Evolutionary conservation across 2,797 vertebrate genomes (phyloP).

Genomic region (Tenualosa thibaudeaui): DNA sequence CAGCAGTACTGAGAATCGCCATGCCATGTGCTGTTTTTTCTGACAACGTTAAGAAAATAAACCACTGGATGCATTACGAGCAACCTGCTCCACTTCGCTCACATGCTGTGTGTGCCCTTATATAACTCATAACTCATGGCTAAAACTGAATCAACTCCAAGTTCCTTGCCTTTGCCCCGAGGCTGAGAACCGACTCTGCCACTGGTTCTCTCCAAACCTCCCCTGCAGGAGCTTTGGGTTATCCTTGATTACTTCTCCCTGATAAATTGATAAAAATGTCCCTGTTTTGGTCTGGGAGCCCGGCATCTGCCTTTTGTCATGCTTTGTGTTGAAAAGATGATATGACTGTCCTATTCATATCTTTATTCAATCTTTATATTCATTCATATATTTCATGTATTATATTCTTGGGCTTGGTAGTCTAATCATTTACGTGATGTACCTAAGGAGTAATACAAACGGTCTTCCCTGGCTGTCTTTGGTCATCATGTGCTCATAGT

Average conservation of each 20-base stretch:
- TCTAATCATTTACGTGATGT: conserved; percentile 13
- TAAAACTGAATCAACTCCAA: background rate
- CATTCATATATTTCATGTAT: background rate
- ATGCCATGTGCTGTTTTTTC: conserved; percentile 25
- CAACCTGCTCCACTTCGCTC: conserved; percentile 8
- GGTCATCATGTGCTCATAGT: conserved; percentile 14
- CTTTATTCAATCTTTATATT: background rate
- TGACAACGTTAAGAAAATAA: conserved; percentile 39
- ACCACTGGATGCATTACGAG: conserved; percentile 33
- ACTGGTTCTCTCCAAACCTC: background rate
- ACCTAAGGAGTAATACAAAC: background rate
- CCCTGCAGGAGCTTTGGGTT: background rate
- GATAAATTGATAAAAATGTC: background rate
- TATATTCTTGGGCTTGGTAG: background rate
- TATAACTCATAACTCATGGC: conserved; percentile 20
- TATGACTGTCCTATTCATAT: background rate
- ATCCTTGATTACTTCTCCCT: background rate
- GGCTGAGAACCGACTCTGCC: background rate
- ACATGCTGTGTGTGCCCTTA: background rate
- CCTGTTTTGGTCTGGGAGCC: conserved; percentile 3
- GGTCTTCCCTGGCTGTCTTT: background rate
- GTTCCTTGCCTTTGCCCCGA: background rate
- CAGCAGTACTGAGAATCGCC: conserved; percentile 8
- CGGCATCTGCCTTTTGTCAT: background rate
- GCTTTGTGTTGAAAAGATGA: background rate